Evolutionary conservation across 2,113 vertebrate species (phyloP).

Genomic region (Phaetusa simplex): DNA sequence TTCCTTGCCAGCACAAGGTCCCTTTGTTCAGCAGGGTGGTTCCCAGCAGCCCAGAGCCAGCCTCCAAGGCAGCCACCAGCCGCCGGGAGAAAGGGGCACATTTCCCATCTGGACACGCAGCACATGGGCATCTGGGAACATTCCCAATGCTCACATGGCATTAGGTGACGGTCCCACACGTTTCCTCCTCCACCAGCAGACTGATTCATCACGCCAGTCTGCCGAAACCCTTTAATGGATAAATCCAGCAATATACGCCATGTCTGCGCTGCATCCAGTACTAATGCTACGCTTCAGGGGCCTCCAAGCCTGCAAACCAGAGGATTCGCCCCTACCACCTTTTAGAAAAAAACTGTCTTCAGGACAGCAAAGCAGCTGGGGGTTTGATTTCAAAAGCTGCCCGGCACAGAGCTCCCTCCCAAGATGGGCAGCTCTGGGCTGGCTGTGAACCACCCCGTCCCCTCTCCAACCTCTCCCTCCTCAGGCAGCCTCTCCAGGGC

Average conservation of each 20-base stretch:
- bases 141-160: neutral
- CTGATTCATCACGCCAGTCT: neutral
- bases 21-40: neutral
- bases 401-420: neutral
- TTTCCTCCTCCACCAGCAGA: neutral
- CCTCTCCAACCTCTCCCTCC: neutral
- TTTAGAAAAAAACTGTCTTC: neutral
- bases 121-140: rapidly evolving
- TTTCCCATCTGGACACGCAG: neutral
- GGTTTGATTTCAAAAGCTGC: neutral
- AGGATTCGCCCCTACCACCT: neutral
- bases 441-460: neutral
- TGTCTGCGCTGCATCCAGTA: neutral
- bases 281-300: neutral
- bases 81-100: neutral
- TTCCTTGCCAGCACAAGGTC: neutral
- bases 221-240: neutral
- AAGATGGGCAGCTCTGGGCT: neutral
- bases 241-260: rapidly evolving
- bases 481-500: neutral
- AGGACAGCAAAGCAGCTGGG: neutral
- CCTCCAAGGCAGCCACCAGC: neutral
- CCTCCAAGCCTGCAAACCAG: neutral
- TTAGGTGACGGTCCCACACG: neutral
- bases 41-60: neutral